A percentile compares a stretch with the other conserved stretches of the same genome.
Conservation (phyloP, 2,113 vertebrate species). For the Myocastor coypus region DNA sequence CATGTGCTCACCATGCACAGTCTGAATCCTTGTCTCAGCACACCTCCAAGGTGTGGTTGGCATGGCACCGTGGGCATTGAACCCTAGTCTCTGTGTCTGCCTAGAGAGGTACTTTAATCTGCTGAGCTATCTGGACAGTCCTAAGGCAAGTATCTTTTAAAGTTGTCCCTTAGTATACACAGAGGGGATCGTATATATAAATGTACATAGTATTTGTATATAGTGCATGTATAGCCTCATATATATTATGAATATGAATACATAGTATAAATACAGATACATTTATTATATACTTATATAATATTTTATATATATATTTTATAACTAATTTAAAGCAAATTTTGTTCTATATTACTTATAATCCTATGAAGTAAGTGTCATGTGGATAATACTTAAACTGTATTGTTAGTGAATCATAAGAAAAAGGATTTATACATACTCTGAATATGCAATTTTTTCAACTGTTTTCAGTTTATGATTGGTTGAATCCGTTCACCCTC, state of each 20-base stretch:
- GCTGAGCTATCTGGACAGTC: too few relatives aligned
- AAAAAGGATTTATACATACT: background rate
- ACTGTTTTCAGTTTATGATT: background rate
- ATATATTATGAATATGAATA: background rate
- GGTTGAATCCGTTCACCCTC: background rate
- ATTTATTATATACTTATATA: too few relatives aligned
- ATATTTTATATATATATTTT: background rate
- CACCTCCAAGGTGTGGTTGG: accelerated
- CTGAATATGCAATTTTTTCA: background rate
- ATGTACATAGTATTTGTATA: background rate
- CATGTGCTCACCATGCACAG: too few relatives aligned
- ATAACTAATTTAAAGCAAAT: background rate
- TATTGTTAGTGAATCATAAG: background rate
- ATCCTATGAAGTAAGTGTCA: background rate
- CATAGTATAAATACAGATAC: too few relatives aligned
- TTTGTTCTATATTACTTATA: background rate
- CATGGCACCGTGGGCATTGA: too few relatives aligned
- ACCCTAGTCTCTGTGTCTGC: too few relatives aligned
- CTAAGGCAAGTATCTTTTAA: background rate
- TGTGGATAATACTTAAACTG: background rate
- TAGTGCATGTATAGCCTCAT: background rate
- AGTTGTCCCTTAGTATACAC: too few relatives aligned
- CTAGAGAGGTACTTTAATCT: too few relatives aligned
- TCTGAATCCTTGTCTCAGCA: too few relatives aligned
- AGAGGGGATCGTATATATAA: background rate